Evolutionary conservation across 2,113 vertebrate species (phyloP).

Genomic region (Meles meles): DNA sequence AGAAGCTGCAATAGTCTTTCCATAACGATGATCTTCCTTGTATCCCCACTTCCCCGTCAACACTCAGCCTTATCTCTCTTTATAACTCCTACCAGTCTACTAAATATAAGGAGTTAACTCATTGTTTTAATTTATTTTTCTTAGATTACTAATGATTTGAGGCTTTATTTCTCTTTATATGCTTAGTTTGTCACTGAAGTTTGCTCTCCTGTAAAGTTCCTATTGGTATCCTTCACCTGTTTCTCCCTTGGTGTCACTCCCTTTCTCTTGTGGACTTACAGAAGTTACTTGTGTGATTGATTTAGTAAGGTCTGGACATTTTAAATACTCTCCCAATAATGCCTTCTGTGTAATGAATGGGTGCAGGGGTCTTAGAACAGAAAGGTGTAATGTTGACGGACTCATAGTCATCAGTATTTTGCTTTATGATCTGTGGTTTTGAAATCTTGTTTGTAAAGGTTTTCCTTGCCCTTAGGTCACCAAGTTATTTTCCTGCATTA

Average conservation of each 20-base stretch:
- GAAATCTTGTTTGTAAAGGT: neutral
- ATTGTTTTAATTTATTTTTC: neutral
- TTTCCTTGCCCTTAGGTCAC: neutral
- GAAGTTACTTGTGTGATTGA: neutral
- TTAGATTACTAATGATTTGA: neutral
- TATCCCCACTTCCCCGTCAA: neutral
- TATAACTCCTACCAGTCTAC: neutral
- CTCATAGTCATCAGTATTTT: neutral
- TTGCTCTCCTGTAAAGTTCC: neutral
- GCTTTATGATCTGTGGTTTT: neutral
- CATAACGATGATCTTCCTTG: neutral
- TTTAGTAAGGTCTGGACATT: neutral
- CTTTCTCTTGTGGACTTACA: neutral
- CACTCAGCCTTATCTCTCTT: neutral
- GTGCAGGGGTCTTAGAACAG: neutral
- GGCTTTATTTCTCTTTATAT: neutral
- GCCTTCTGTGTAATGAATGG: neutral
- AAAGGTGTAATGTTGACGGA: neutral
- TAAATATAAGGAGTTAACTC: neutral
- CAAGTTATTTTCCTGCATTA: neutral
- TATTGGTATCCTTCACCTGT: neutral
- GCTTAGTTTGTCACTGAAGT: neutral
- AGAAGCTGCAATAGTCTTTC: neutral
- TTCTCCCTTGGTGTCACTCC: neutral
- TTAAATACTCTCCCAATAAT: neutral